Evolutionary conservation across 2,113 vertebrate genomes (phyloP).

Genomic region (Thryonomys swinderianus): DNA sequence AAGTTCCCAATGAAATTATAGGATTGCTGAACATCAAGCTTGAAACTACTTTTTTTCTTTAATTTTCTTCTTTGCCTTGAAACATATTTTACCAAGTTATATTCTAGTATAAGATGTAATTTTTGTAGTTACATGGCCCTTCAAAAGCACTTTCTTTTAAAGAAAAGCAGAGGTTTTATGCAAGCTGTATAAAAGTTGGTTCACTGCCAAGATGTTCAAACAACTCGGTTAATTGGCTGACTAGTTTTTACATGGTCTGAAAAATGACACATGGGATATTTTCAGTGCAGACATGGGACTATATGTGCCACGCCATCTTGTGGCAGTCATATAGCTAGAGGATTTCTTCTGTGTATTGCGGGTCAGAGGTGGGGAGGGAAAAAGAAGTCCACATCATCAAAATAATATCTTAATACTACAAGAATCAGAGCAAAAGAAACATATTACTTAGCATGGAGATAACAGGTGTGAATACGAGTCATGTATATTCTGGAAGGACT

Average conservation of each 20-base stretch:
- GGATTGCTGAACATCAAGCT: neutral
- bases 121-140: neutral
- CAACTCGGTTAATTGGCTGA: neutral
- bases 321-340: neutral
- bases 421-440: neutral
- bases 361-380: neutral
- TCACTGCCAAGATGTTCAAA: neutral
- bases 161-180: neutral
- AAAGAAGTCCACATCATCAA: neutral
- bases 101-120: neutral
- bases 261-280: neutral
- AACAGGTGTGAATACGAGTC: neutral
- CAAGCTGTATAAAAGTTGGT: neutral
- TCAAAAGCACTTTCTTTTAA: conserved; percentile 20
- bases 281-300: no score
- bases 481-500: neutral
- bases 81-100: neutral
- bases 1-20: neutral
- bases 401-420: neutral
- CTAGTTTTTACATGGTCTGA: neutral
- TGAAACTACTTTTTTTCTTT: neutral
- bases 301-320: neutral
- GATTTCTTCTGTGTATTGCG: neutral
- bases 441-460: neutral
- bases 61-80: conserved; percentile 16